Percentiles rank a stretch among this genome's conserved stretches.
These are phyloP conservation scores for Parnassius smintheus DNA, from an alignment of 2,888 invertebrate genomes.

Conservation along the genomic window DNA sequence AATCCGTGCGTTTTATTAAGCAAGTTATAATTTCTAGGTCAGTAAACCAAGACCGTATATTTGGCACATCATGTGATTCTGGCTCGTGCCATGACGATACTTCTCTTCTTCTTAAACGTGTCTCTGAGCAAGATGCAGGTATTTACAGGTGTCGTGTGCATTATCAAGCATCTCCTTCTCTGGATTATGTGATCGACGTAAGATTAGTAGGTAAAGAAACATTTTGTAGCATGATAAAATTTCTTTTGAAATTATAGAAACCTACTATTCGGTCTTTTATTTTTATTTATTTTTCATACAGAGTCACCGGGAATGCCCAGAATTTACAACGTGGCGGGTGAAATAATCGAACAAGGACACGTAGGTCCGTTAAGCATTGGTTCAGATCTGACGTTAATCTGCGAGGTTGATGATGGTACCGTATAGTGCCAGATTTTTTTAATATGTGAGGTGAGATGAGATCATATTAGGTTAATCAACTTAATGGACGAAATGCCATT, in stretches of 20 bases:
- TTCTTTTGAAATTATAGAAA: neutral
- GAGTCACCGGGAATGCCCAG: conserved; percentile 55
- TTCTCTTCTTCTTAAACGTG: conserved; percentile 52
- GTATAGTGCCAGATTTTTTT: neutral
- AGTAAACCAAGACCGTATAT: conserved; percentile 42
- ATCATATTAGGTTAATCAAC: neutral
- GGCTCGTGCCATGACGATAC: conserved; percentile 58
- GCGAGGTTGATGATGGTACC: conserved; percentile 56
- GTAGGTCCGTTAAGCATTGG: conserved; percentile 56
- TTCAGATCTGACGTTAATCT: conserved; percentile 48
- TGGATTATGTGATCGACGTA: conserved; percentile 57
- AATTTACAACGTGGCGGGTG: conserved; percentile 45
- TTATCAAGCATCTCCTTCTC: conserved; percentile 61
- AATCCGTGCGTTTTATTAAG: no score
- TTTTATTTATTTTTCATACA: conserved; percentile 30
- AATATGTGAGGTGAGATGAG: no score
- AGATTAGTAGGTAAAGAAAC: conserved; percentile 55
- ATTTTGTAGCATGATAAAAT: neutral
- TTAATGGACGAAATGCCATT: neutral
- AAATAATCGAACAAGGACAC: conserved; percentile 44
- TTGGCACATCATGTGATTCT: conserved; percentile 45
- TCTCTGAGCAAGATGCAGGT: conserved; percentile 50
- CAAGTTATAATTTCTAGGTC: conserved; percentile 34
- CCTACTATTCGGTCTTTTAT: neutral
- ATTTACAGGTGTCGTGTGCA: conserved; percentile 63